Conservation (phyloP, 2,113 vertebrate species). For the Sakesphorus luctuosus region DNA sequence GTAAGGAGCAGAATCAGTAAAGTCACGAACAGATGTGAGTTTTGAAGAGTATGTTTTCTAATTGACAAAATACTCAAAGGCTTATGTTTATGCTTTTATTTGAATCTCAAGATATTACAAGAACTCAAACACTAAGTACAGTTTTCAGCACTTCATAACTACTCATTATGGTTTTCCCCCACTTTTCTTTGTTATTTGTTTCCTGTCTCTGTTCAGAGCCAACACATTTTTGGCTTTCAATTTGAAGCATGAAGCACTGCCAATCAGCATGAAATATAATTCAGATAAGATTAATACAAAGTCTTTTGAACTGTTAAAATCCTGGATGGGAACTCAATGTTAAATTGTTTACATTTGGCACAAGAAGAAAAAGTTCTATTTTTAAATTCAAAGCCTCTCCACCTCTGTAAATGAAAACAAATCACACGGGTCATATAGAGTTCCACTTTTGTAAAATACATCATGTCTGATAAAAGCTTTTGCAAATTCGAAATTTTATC, state of each 20-base stretch:
- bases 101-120: slow-evolving; percentile 52
- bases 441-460: slow-evolving; percentile 73
- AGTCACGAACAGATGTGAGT: slow-evolving; percentile 28
- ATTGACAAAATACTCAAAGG: slow-evolving; percentile 71
- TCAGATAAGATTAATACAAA: slow-evolving; percentile 81
- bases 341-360: slow-evolving; percentile 81
- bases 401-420: slow-evolving; percentile 79
- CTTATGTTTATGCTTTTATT: slow-evolving; percentile 66
- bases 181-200: slow-evolving; percentile 78
- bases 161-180: slow-evolving; percentile 73
- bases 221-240: slow-evolving; percentile 76
- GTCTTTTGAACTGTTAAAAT: slow-evolving; percentile 79
- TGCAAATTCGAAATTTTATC: slow-evolving; percentile 72
- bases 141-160: slow-evolving; percentile 74
- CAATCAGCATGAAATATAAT: slow-evolving; percentile 81
- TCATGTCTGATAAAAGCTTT: slow-evolving; percentile 74
- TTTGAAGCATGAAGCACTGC: slow-evolving; percentile 68
- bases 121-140: slow-evolving; percentile 56
- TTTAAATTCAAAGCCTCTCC: slow-evolving; percentile 78
- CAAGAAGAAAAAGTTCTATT: slow-evolving; percentile 78
- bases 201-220: slow-evolving; percentile 73
- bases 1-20: slow-evolving; percentile 28
- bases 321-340: slow-evolving; percentile 77
- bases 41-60: slow-evolving; percentile 71
- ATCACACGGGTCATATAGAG: slow-evolving; percentile 70